Percentiles rank a stretch among this genome's conserved stretches.
These are phyloP conservation scores for Leptinotarsa peninsularis DNA, from an alignment of 2,888 invertebrate species.

Conservation along the genomic window DNA sequence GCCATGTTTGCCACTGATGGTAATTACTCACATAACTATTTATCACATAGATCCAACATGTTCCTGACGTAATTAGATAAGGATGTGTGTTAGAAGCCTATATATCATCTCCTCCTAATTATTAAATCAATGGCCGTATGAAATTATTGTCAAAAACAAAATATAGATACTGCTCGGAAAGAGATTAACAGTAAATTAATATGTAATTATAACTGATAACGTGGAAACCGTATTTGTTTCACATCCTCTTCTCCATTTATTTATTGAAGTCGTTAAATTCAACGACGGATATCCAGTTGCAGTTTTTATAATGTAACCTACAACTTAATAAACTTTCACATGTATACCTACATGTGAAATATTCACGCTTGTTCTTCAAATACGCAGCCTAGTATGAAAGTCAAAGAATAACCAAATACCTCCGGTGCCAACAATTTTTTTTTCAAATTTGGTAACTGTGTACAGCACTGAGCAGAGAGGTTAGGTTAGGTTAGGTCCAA, in stretches of 20 bases:
- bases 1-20: conserved; percentile 48
- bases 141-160: conserved; percentile 26
- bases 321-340: neutral
- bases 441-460: too few species aligned
- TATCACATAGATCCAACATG: conserved; percentile 47
- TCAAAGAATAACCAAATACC: too few species aligned
- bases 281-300: conserved; percentile 16
- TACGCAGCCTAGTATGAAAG: too few species aligned
- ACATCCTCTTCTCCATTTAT: conserved; percentile 26
- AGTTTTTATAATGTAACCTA: neutral
- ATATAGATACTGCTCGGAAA: conserved; percentile 20
- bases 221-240: conserved; percentile 23
- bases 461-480: too few species aligned
- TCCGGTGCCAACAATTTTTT: too few species aligned
- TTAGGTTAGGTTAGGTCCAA: too few species aligned
- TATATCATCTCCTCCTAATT: conserved; percentile 47
- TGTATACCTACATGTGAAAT: too few species aligned
- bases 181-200: conserved; percentile 23
- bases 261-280: conserved; percentile 19
- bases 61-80: conserved; percentile 49
- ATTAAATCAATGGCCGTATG: conserved; percentile 39
- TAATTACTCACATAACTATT: conserved; percentile 48
- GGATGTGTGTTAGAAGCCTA: conserved; percentile 46
- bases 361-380: too few species aligned
- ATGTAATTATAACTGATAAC: conserved; percentile 22